phyloP scores from a whole-genome alignment of 2,113 vertebrate genomes.

The Ictalurus furcatus region DNA sequence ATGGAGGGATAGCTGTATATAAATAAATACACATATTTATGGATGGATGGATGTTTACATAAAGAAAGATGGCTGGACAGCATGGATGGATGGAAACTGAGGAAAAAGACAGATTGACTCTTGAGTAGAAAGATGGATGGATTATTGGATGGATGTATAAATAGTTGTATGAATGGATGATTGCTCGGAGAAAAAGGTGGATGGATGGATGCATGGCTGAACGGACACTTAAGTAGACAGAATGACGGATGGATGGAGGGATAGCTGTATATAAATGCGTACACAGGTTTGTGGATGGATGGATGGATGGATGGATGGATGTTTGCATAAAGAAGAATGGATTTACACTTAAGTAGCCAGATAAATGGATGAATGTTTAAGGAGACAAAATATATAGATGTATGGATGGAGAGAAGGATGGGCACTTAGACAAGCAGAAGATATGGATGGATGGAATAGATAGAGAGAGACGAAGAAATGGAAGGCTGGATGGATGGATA shows the following conservation, averaged over 20 bases:
- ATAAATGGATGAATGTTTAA: neutral
- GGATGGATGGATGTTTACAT: neutral
- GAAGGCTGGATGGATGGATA: neutral
- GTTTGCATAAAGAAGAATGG: neutral
- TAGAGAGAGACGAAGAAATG: neutral
- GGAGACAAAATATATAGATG: neutral
- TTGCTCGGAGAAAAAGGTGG: neutral
- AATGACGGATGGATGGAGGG: neutral
- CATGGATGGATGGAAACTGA: neutral
- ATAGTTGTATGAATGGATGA: neutral
- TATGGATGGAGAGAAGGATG: neutral
- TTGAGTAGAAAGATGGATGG: neutral
- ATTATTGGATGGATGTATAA: too few species aligned
- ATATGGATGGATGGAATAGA: neutral
- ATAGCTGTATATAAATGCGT: too few species aligned
- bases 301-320: neutral
- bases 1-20: neutral
- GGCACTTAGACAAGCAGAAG: neutral
- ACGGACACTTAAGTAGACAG: too few species aligned
- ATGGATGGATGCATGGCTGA: neutral
- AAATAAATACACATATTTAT: neutral
- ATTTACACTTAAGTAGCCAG: neutral
- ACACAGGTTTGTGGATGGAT: neutral
- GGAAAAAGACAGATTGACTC: neutral
- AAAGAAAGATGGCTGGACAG: too few species aligned